Percentiles rank a stretch among this genome's conserved stretches.
phyloP scores from a whole-genome alignment of 1,140 invertebrate species.

The Rhagoletis zephyria region DNA sequence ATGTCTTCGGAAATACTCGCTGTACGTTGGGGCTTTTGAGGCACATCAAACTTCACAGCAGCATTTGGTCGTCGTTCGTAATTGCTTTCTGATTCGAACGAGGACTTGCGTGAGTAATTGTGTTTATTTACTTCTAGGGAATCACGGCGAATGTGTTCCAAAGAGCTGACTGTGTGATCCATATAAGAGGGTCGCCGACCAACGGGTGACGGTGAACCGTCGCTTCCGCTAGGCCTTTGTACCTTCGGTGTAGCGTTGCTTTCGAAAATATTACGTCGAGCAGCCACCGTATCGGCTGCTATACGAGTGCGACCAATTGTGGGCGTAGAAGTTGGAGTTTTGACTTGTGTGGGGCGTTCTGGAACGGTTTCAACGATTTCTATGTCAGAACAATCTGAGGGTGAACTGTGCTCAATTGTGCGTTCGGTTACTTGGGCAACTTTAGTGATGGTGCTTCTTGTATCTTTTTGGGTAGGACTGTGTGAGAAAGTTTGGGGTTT shows the following conservation, averaged over 20 bases:
- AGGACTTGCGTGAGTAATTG: slow-evolving; percentile 67
- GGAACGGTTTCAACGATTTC: slow-evolving; percentile 61
- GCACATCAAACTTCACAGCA: slow-evolving; percentile 78
- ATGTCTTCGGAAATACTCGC: slow-evolving; percentile 69
- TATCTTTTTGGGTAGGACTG: slow-evolving; percentile 57
- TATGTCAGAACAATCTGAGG: slow-evolving; percentile 57
- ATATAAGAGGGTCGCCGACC: slow-evolving; percentile 70
- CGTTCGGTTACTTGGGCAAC: slow-evolving; percentile 63
- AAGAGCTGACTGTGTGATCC: slow-evolving; percentile 71
- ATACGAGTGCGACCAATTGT: slow-evolving; percentile 38
- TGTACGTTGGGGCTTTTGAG: slow-evolving; percentile 55
- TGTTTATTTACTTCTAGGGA: slow-evolving; percentile 70
- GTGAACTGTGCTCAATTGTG: slow-evolving; percentile 62
- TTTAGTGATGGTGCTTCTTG: slow-evolving; percentile 56
- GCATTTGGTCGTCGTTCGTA: slow-evolving; percentile 67
- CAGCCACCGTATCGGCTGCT: slow-evolving; percentile 62
- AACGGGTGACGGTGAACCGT: slow-evolving; percentile 53
- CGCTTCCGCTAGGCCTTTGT: slow-evolving; percentile 41
- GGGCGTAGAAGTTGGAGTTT: slow-evolving; percentile 32
- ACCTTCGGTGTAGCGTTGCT: slow-evolving; percentile 12
- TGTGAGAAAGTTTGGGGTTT: slow-evolving; percentile 45
- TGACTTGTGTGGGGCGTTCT: slow-evolving; percentile 58
- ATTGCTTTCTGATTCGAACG: slow-evolving; percentile 62
- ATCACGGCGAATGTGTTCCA: slow-evolving; percentile 71
- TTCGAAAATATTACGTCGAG: slow-evolving; percentile 67